These are phyloP conservation scores for Oscheius onirici DNA, from an alignment of 2,888 invertebrate genomes.

Conservation along the genomic window DNA sequence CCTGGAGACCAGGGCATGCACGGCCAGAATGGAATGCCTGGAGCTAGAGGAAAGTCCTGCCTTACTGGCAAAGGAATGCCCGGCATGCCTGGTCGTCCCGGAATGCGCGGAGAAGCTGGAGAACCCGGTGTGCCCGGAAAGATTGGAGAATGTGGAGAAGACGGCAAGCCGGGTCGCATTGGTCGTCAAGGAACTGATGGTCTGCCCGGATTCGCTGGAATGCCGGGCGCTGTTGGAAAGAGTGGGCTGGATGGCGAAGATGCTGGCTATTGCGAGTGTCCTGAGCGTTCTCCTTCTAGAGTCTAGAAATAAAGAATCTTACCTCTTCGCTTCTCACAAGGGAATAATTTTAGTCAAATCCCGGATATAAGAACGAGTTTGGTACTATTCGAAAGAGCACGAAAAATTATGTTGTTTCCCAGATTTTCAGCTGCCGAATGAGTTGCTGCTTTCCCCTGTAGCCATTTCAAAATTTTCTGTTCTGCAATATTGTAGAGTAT, in stretches of 20 bases:
- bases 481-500: too few relatives aligned
- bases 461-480: too few relatives aligned
- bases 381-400: too few relatives aligned
- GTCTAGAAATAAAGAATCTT: too few relatives aligned
- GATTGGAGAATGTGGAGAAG: conserved; percentile 23
- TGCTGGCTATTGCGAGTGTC: conserved; percentile 19
- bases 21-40: conserved; percentile 17
- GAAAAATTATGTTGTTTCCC: too few relatives aligned
- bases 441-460: too few relatives aligned
- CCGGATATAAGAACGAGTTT: too few relatives aligned
- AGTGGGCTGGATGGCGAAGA: conserved; percentile 12
- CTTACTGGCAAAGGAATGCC: conserved; percentile 35
- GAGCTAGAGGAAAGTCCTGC: conserved; percentile 12
- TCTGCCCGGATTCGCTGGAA: conserved; percentile 13
- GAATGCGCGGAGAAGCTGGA: conserved; percentile 19
- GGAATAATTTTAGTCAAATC: too few relatives aligned
- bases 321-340: too few relatives aligned
- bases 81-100: conserved; percentile 37
- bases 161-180: not conserved
- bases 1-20: conserved; percentile 31
- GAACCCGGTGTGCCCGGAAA: conserved; percentile 25
- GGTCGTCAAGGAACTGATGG: conserved; percentile 19
- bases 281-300: not conserved
- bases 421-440: too few relatives aligned
- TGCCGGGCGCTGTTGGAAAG: not conserved